These are phyloP conservation scores for Bergia sp. DNA, from an alignment of 92 coral and sea anemone genomes.

Conservation along the genomic window DNA sequence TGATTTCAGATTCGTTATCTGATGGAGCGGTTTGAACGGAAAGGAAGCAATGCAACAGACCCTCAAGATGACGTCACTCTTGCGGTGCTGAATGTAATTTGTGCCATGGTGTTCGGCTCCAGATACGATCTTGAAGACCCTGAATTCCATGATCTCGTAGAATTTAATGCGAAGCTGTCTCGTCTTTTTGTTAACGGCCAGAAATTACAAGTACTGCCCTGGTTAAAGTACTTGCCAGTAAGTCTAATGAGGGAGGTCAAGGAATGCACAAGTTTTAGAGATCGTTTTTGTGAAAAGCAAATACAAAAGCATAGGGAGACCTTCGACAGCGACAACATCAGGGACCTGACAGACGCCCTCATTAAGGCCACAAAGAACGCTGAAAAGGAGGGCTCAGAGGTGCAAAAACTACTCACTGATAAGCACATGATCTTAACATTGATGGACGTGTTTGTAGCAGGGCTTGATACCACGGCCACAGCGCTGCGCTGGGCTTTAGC, in stretches of 20 bases:
- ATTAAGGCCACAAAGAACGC: constrained; percentile 60
- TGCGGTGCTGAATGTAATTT: constrained; percentile 52
- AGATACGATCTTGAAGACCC: constrained; percentile 59
- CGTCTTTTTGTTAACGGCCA: constrained; percentile 45
- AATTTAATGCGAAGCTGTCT: constrained; percentile 37
- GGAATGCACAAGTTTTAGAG: constrained; percentile 44
- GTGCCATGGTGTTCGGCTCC: constrained; percentile 55
- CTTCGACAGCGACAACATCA: constrained; percentile 37
- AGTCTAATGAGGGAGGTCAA: constrained; percentile 45
- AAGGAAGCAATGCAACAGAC: constrained; percentile 7
- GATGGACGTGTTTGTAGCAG: constrained; percentile 75
- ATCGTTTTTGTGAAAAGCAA: constrained; percentile 48
- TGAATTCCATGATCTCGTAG: constrained; percentile 46
- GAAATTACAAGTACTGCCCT: constrained; percentile 50
- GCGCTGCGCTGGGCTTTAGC: constrained; percentile 68
- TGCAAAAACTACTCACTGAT: constrained; percentile 53
- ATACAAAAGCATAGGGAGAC: constrained; percentile 54
- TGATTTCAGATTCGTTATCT: constrained; percentile 16
- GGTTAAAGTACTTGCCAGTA: constrained; percentile 60
- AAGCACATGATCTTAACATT: constrained; percentile 67
- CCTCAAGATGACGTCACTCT: constrained; percentile 48
- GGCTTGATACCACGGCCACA: constrained; percentile 74
- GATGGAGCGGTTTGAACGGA: constrained; percentile 10
- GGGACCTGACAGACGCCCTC: constrained; percentile 73
- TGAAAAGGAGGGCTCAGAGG: constrained; percentile 38